Evolutionary conservation across 92 coral and sea anemone genomes (phyloP).

Genomic region (Epizoanthus scotinus): DNA sequence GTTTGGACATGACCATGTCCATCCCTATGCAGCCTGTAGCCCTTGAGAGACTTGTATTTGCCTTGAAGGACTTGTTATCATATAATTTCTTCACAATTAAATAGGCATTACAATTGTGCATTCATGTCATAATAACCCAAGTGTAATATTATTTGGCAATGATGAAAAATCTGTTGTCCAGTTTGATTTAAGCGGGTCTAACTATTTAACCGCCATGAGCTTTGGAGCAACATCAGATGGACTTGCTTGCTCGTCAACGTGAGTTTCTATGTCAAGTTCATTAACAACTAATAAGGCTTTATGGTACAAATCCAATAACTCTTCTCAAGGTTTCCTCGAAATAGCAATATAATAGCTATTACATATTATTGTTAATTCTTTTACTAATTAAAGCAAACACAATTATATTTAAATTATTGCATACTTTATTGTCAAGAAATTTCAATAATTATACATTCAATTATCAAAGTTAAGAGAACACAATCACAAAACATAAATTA

Average conservation of each 20-base stretch:
- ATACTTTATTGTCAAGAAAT: too few relatives aligned
- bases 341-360: slow-evolving; percentile 26
- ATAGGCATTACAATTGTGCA: slow-evolving; percentile 41
- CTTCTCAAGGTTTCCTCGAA: neutral
- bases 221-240: neutral
- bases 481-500: too few relatives aligned
- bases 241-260: slow-evolving; percentile 7
- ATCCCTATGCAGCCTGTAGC: too few relatives aligned
- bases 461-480: too few relatives aligned
- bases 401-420: too few relatives aligned
- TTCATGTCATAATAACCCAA: too few relatives aligned
- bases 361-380: too few relatives aligned
- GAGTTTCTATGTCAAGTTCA: slow-evolving; percentile 8
- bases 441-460: too few relatives aligned
- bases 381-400: too few relatives aligned
- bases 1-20: too few relatives aligned
- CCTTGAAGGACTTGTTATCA: slow-evolving; percentile 39
- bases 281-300: too few relatives aligned
- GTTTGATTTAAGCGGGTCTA: slow-evolving; percentile 29
- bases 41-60: too few relatives aligned
- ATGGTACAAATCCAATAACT: slow-evolving; percentile 12
- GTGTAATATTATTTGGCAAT: slow-evolving; percentile 24
- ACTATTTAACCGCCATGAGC: neutral
- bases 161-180: slow-evolving; percentile 37
- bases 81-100: slow-evolving; percentile 41